Percentiles rank a stretch among this genome's conserved stretches.
Conservation (phyloP, 2,888 invertebrate species). For the Phragmatobia fuliginosa region DNA sequence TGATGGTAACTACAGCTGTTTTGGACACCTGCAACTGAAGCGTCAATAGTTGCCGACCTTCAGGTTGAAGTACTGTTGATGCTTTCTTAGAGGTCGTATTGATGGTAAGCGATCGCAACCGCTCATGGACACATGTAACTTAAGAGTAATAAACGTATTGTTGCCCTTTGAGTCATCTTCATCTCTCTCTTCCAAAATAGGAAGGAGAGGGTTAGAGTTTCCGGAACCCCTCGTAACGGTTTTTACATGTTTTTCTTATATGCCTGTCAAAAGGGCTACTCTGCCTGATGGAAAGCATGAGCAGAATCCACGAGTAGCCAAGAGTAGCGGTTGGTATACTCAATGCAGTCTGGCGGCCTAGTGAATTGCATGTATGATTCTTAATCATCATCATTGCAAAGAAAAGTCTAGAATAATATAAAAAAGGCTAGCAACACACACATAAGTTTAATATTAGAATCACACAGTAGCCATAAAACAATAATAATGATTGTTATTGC, state of each 20-base stretch:
- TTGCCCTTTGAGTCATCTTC: background rate
- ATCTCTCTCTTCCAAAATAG: too few species aligned
- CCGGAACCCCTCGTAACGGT: background rate
- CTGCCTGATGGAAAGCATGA: too few species aligned
- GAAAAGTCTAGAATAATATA: background rate
- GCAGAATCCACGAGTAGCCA: too few species aligned
- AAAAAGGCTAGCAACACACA: background rate
- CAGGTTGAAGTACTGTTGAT: background rate
- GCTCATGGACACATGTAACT: background rate
- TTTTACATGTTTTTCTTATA: too few species aligned
- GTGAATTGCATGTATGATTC: too few species aligned
- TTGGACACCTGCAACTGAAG: background rate
- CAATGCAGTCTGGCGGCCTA: too few species aligned
- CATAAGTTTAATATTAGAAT: constrained; percentile 6
- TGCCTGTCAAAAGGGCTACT: too few species aligned
- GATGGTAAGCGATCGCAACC: background rate
- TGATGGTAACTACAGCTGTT: background rate
- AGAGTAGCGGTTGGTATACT: too few species aligned
- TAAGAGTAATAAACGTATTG: background rate
- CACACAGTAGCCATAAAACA: constrained; percentile 15
- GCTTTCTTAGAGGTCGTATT: background rate
- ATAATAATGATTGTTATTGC: constrained; percentile 39
- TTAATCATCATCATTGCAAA: too few species aligned
- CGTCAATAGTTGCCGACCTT: background rate
- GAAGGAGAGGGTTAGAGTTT: background rate